phyloP scores from a whole-genome alignment of 2,797 vertebrate genomes.

The Clangula hyemalis region DNA sequence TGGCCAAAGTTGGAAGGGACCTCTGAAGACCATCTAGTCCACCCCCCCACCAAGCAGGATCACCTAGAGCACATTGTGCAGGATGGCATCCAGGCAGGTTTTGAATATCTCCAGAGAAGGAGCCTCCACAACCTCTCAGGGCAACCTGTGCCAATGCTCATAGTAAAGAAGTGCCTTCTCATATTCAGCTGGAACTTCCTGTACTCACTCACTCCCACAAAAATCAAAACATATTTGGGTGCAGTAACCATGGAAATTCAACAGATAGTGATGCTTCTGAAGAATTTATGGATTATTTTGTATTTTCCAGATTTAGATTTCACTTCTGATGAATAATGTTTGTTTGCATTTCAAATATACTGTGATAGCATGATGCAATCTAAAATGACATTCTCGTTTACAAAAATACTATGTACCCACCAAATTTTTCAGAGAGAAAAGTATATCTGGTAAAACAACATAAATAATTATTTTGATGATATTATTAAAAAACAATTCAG shows the following conservation, averaged over 20 bases:
- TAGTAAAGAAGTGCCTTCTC: too few species aligned
- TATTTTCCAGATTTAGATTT: constrained; percentile 37
- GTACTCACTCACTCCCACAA: neutral
- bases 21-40: too few species aligned
- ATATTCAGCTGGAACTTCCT: too few species aligned
- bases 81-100: too few species aligned
- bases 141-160: too few species aligned
- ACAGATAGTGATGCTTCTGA: neutral
- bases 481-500: neutral
- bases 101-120: too few species aligned
- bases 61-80: too few species aligned
- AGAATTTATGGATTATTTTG: constrained; percentile 26
- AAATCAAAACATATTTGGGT: neutral
- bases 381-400: neutral
- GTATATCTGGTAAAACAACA: neutral
- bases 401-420: neutral
- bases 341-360: constrained; percentile 14
- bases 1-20: too few species aligned
- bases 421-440: neutral
- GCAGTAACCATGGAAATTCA: constrained; percentile 47
- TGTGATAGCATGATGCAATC: neutral
- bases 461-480: neutral
- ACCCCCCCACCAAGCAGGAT: too few species aligned
- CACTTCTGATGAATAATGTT: neutral
- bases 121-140: too few species aligned